Evolutionary conservation across 1,140 invertebrate species (phyloP).

Genomic region (Leptinotarsa defecta): DNA sequence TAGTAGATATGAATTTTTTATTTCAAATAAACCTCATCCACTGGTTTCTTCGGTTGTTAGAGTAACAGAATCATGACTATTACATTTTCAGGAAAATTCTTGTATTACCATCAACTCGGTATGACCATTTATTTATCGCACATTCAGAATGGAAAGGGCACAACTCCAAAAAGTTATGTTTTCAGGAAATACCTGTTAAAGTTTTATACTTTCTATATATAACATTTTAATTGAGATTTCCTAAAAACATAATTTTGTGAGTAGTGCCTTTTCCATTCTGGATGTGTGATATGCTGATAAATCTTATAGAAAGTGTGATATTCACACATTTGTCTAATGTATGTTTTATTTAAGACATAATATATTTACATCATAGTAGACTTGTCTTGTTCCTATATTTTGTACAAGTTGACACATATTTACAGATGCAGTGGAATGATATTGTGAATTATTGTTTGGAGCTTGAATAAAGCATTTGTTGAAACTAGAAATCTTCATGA

Average conservation of each 20-base stretch:
- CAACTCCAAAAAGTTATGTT: no score
- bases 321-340: neutral
- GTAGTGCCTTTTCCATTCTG: neutral
- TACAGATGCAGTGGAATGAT: neutral
- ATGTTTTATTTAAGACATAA: neutral
- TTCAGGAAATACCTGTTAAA: no score
- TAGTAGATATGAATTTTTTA: neutral
- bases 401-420: neutral
- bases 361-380: neutral
- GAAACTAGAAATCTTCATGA: neutral
- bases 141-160: no score
- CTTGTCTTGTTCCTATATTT: neutral
- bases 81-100: no score
- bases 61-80: no score
- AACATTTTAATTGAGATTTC: no score
- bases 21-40: no score
- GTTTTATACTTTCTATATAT: no score
- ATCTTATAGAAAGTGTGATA: neutral
- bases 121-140: neutral
- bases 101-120: neutral
- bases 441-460: neutral
- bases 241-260: no score
- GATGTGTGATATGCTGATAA: neutral
- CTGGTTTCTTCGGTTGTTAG: no score
- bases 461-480: constrained; percentile 2